Base-by-base conservation (phyloP, 2,113 vertebrate species). In the Chaetodon auriga region DNA sequence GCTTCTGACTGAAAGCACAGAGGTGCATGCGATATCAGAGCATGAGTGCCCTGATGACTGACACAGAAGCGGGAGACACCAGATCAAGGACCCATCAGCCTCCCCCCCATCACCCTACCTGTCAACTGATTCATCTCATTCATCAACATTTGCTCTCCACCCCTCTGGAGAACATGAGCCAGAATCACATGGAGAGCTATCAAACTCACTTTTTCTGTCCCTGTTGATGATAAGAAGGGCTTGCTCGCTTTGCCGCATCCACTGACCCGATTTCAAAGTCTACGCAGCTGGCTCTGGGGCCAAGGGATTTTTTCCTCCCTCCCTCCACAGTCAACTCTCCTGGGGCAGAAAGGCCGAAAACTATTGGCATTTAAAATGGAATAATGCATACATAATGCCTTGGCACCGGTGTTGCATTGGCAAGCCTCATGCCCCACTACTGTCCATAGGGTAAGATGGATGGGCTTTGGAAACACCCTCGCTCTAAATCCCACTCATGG, bases 321-420 rank as follows among this genome's bases (percentile, higher is more conserved):
- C 60, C 4, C 61, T 72, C 63, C 58, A 57, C 69, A 69, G 48
- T 63, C 78, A 69, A 74, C 61, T 62, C 92, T 78, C 70, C 54
- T 38, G 64, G 57, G 90, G 75, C 75, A 55, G 25, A 75, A 46
- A 81, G 64, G 87, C 66, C 16, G 13, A 78, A 76, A 83, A 68
- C 78, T 80, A 92, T 90, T 10, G 46, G 78, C 80, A 74, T 91
- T 92, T 86, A 79, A 90, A 91, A 84, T 74, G 36, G 82, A 94
- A 92, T 89, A 87, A 87, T 86, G 75, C 89, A 85, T 82, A 45
- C 30, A 72, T 75, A 78, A 74, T 73, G 25, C 62, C 49, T 36
- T 81, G 68, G 88, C 71, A 43, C 60, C 41, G 72, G 72, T 49
- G 68, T 23, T 83, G 57, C 78, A 66, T 15, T 53, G 71, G 70